Base-by-base conservation (phyloP, 2,797 vertebrate species). In the Tapera naevia region DNA sequence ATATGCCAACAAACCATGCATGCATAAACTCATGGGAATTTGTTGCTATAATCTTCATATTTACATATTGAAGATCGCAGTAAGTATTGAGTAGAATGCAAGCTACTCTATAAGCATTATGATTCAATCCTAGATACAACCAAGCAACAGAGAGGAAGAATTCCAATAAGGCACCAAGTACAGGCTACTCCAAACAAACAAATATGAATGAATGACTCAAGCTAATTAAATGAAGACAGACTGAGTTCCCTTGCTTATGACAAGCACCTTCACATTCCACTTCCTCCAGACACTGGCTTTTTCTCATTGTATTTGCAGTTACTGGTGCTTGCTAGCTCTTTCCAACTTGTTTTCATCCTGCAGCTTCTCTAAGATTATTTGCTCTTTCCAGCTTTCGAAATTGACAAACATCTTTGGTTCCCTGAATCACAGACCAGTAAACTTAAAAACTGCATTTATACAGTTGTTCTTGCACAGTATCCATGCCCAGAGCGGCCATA, bases 181-280 rank as follows among this genome's bases (percentile, higher is more conserved):
- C 17, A 71, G 24, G 16, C 32, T 41, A 57, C 25, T 64, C 17
- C 39, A 76, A 56, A 62, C 11, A 57, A 80, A 18, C 9, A 87
- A 51, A 43, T 15, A 67, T 1, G 18, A 57, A 23, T 25, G 17
- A 75, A 23, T 50, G 35, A 83, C 64, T 37, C 72, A 83, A 22
- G 50, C 32, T 41, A 41, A 45, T 13, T 37, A 17, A 80, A 32
- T 23, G 9, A 86, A 56, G 8, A 61, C 5, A 62, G 6, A 39
- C 16, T 1, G 1, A 82, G 8, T 6, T 75, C 15, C 21, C 50
- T 41, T 41, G 21, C 0, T 0, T 17, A 35, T 11, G n/a, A 67
- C 30, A 80, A 82, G 22, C 22, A 54, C 23, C 27, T 70, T 80
- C 54, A 58, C 33, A 60, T 74, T 51, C 12, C 22, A 50, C 27